These are phyloP conservation scores for Cephus runcator DNA, from an alignment of 2,888 invertebrate species.

Conservation along the genomic window DNA sequence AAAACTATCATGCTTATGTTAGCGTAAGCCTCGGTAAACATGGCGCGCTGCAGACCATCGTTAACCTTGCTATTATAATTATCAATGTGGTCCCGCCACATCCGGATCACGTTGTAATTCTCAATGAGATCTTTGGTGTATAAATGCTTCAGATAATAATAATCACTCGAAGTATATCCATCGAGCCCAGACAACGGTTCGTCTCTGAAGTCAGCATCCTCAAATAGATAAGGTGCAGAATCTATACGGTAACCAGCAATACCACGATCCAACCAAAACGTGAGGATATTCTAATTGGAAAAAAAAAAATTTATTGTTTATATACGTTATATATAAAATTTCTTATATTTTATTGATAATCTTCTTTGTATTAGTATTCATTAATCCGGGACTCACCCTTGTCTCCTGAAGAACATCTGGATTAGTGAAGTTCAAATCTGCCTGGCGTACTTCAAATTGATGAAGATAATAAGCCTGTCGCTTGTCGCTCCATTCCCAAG, in stretches of 20 bases:
- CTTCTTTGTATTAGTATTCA: no score
- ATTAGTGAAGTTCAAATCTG: not conserved
- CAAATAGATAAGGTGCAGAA: conserved; percentile 5
- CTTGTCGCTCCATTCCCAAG: no score
- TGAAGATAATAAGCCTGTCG: no score
- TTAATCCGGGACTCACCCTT: no score
- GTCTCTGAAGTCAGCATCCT: not conserved
- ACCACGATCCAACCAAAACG: conserved; percentile 5
- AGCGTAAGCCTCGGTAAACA: conserved; percentile 15
- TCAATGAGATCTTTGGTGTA: conserved; percentile 11
- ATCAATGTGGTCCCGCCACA: conserved; percentile 14
- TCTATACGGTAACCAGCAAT: conserved; percentile 11
- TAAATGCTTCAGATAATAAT: conserved; percentile 7
- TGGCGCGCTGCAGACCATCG: conserved; percentile 3
- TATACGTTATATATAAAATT: no score
- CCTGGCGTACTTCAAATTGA: no score
- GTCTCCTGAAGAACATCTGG: not conserved
- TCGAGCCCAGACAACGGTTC: conserved; percentile 7
- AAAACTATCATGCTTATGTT: conserved; percentile 3
- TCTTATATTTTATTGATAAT: no score
- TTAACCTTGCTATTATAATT: not conserved
- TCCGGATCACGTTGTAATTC: conserved; percentile 5
- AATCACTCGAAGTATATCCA: not conserved
- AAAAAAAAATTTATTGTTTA: not conserved
- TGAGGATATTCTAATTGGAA: not conserved